Evolutionary conservation across 2,113 vertebrate genomes (phyloP).

Genomic region (Microcebus murinus): DNA sequence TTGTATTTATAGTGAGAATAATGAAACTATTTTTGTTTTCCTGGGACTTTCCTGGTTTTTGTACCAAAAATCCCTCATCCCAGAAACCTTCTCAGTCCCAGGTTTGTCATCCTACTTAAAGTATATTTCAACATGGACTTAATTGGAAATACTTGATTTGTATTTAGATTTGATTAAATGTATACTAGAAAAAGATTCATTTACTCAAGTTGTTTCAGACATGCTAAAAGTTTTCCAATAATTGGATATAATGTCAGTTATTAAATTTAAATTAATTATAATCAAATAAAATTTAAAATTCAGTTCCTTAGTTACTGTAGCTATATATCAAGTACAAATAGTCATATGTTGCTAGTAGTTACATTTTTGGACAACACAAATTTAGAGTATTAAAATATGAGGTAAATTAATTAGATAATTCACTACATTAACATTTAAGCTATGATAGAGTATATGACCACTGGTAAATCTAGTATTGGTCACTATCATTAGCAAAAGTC

Average conservation of each 20-base stretch:
- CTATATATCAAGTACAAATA: background rate
- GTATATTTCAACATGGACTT: conserved; percentile 7
- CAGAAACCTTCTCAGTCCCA: background rate
- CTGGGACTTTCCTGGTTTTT: background rate
- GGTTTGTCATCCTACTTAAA: background rate
- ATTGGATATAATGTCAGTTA: background rate
- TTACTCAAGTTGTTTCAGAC: background rate
- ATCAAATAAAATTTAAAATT: conserved; percentile 35
- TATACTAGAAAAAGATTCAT: background rate
- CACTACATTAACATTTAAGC: background rate
- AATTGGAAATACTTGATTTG: background rate
- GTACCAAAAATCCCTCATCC: background rate
- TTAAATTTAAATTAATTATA: background rate
- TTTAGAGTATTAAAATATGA: background rate
- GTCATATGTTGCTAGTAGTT: background rate
- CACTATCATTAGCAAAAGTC: background rate
- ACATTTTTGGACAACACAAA: background rate
- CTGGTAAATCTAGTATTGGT: background rate
- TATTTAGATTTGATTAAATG: background rate
- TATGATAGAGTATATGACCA: background rate
- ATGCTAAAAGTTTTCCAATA: background rate
- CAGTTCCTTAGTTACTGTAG: background rate
- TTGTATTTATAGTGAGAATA: background rate
- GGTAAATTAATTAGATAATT: background rate
- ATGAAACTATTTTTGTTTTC: background rate